These are phyloP conservation scores for Bucco capensis DNA, from an alignment of 2,113 vertebrate genomes.

Conservation along the genomic window DNA sequence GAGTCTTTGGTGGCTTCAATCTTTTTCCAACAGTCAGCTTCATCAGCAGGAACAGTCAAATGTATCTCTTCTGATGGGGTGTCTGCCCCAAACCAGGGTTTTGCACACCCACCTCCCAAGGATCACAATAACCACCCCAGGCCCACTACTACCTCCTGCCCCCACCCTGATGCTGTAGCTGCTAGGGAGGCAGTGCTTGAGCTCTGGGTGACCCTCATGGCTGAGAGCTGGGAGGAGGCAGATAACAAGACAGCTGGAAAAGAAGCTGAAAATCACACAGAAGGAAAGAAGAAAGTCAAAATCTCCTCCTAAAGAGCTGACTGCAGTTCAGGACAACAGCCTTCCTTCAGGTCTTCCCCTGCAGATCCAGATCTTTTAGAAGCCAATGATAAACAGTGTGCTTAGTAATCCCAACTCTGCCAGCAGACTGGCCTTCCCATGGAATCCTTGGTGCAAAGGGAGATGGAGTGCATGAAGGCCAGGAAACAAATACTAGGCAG, in stretches of 20 bases:
- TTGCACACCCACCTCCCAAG: too few relatives aligned
- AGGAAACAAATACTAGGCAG: conserved; percentile 86
- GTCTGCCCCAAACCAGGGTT: not conserved
- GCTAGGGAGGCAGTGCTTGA: not conserved
- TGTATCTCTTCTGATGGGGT: too few relatives aligned
- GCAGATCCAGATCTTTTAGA: conserved; percentile 87
- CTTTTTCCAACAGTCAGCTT: too few relatives aligned
- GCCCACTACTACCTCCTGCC: not conserved
- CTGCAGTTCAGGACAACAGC: too few relatives aligned
- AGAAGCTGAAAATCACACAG: conserved; percentile 86
- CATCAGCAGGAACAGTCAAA: too few relatives aligned
- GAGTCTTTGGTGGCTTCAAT: not conserved
- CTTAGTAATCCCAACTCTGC: conserved; percentile 74
- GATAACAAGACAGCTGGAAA: conserved; percentile 81
- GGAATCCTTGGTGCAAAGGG: conserved; percentile 84
- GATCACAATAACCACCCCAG: not conserved
- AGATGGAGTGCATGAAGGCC: conserved; percentile 85
- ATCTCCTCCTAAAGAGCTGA: conserved; percentile 72
- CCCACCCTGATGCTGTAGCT: not conserved
- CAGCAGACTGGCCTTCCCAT: conserved; percentile 79
- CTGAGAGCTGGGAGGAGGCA: not conserved
- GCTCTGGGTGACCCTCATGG: too few relatives aligned
- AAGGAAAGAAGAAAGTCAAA: conserved; percentile 86
- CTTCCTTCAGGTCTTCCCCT: too few relatives aligned
- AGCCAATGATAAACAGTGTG: conserved; percentile 81